Evolutionary conservation across 2,888 invertebrate species (phyloP), one percentile per base, ranked within the genome.

Genomic region (Oligia strigilis): DNA sequence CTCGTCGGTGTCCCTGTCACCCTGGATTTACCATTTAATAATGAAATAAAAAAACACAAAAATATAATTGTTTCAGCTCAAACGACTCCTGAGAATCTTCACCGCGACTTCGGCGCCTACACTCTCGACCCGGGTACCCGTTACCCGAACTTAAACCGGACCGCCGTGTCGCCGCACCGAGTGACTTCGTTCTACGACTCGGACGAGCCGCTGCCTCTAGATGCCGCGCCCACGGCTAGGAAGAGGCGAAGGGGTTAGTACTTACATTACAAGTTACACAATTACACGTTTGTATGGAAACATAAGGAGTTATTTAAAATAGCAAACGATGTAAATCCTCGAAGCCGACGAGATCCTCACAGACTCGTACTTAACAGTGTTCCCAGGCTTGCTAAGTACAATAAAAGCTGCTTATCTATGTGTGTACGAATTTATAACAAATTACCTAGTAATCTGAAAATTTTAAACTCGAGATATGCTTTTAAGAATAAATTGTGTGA

Each of bases 1-100:
- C 23, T 9, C 23, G 3, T 58, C 9, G 0, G 8, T 23, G 23
- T 23, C 55, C 0, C 9, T 58, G 58, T 23, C 9, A 58, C 58
- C 1, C 23, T 9, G 58, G 43, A n/a, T 46, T n/a, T 49, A 19
- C 3, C 11, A 19, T 5, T 46, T 11, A 69, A 19, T 13, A 29
- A 69, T 6, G 55, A 55, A 55, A 6, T 19, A 19, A 52, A 36
- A 29, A 23, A 6, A 17, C 8, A 43, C 8, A 55, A 9, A 23
- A 40, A 40, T 40, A 40, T n/a, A 3, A 40, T 58, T 17, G 13
- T 72, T 89, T 93, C 98, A 93, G 99, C 98, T 80, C 99, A 99
- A 97, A 99, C 99, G 1, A 99, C 99, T 0, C 99, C 99, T 0
- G 99, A 99, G 95, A 99, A 99, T 93, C 97, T 99, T 78, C 98